These are phyloP conservation scores for Desoria tigrina DNA, from an alignment of 2,888 invertebrate species.

Conservation along the genomic window DNA sequence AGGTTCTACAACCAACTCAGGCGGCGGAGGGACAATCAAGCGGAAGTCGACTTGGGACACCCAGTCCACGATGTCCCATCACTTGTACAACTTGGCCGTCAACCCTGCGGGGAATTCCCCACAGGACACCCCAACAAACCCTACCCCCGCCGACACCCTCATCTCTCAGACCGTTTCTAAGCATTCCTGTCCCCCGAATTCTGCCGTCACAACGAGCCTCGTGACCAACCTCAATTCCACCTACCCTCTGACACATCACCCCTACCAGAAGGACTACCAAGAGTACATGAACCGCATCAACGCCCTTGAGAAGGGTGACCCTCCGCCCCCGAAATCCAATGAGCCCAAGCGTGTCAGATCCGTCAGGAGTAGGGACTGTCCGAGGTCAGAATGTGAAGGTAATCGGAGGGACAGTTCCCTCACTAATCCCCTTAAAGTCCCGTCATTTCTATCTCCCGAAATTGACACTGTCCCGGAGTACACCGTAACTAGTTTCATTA, in stretches of 20 bases:
- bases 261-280: slow-evolving; percentile 17
- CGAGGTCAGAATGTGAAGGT: no score
- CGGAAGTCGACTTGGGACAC: slow-evolving; percentile 45
- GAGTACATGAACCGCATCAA: slow-evolving; percentile 20
- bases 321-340: slow-evolving; percentile 1
- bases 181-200: background rate
- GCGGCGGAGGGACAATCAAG: slow-evolving; percentile 32
- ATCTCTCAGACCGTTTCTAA: background rate
- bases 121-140: slow-evolving; percentile 3
- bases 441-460: no score
- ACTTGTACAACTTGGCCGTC: slow-evolving; percentile 1
- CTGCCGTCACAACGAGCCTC: background rate
- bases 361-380: no score
- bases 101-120: background rate
- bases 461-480: no score
- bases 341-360: no score
- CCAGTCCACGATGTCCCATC: slow-evolving; percentile 14
- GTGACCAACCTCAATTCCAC: slow-evolving; percentile 3
- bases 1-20: slow-evolving; percentile 36
- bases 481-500: no score
- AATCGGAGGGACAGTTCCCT: no score
- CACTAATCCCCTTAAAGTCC: no score
- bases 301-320: slow-evolving; percentile 14
- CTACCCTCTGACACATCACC: slow-evolving; percentile 10
- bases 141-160: background rate